phyloP scores from a whole-genome alignment of 1,140 invertebrate genomes.

The Orussus abietinus region DNA sequence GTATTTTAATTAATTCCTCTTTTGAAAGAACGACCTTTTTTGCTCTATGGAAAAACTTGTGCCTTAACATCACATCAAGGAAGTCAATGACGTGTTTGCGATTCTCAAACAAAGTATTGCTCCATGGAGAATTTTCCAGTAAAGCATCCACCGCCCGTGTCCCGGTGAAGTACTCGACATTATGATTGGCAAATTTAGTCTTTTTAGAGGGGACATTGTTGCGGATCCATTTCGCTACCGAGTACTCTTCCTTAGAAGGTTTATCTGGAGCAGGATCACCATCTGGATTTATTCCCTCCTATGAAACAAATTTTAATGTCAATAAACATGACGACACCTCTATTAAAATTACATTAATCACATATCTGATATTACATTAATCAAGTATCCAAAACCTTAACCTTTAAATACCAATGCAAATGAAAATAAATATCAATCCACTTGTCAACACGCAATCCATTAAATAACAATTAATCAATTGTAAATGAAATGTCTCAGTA shows the following conservation, averaged over 20 bases:
- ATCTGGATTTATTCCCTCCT: conserved; percentile 59
- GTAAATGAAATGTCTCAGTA: too few species aligned
- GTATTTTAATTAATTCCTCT: conserved; percentile 46
- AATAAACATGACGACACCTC: too few species aligned
- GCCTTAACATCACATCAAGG: conserved; percentile 79
- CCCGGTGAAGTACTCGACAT: conserved; percentile 96
- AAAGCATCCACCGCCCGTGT: conserved; percentile 88
- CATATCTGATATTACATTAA: too few species aligned
- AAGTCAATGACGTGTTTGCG: conserved; percentile 77
- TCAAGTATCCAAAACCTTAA: too few species aligned
- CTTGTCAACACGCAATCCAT: too few species aligned
- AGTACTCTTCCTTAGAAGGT: conserved; percentile 87
- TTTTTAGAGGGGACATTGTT: conserved; percentile 91
- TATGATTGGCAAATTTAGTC: conserved; percentile 89
- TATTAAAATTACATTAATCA: too few species aligned
- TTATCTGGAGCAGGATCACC: conserved; percentile 61
- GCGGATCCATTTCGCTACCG: conserved; percentile 88
- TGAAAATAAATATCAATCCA: too few species aligned
- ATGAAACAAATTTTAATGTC: conserved; percentile 21
- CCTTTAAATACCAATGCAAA: too few species aligned
- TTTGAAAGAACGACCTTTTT: conserved; percentile 66
- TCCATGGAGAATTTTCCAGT: conserved; percentile 85
- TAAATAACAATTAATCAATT: too few species aligned
- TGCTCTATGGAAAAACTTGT: conserved; percentile 94
- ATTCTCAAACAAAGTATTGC: conserved; percentile 76